Evolutionary conservation across 2,113 vertebrate genomes (phyloP), one percentile per base, ranked within the genome.

Genomic region (Grammatotria lemairii): DNA sequence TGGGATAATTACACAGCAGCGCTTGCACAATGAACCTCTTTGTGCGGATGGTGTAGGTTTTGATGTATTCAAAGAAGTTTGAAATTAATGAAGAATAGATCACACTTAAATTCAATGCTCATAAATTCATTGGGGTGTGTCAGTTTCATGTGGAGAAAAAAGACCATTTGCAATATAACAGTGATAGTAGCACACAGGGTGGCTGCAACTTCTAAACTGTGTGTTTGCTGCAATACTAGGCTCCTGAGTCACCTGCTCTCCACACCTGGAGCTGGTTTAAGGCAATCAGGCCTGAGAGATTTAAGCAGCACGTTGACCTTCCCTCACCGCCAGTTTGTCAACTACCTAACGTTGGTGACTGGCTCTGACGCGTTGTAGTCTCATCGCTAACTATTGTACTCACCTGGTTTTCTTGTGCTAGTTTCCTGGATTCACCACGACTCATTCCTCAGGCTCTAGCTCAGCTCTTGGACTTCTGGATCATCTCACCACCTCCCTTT

Each of bases 11-110:
- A 70, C 21, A 84, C 75, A 80, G 81, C 83, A 40, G 57, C 21
- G 7, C 51, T 73, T 23, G 16, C 54, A 92, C 60, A 91, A 87
- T 86, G 82, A 55, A 35, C 42, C n/a, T 54, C 87, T 89, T 89
- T 85, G 63, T 91, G 4, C 23, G 49, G 14, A 31, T 81, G 33
- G 4, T 16, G 83, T 1, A 23, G 60, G 75, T 85, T 88, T 53
- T 57, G 42, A 40, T 19, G 23, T 26, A 26, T 87, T 88, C 3
- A 49, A 31, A 45, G 57, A 54, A 83, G n/a, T n/a, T 79, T 83
- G 8, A 80, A 82, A 75, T 87, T 80, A 78, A 87, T 40, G 16
- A 26, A 73, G 9, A 80, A 58, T 23, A 8, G 17, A 55, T 85
- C 16, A 51, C 23, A 28, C 3, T 63, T 54, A 45, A 86, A 83